phyloP scores from a whole-genome alignment of 2,113 vertebrate genomes.

The Casuarius casuarius region DNA sequence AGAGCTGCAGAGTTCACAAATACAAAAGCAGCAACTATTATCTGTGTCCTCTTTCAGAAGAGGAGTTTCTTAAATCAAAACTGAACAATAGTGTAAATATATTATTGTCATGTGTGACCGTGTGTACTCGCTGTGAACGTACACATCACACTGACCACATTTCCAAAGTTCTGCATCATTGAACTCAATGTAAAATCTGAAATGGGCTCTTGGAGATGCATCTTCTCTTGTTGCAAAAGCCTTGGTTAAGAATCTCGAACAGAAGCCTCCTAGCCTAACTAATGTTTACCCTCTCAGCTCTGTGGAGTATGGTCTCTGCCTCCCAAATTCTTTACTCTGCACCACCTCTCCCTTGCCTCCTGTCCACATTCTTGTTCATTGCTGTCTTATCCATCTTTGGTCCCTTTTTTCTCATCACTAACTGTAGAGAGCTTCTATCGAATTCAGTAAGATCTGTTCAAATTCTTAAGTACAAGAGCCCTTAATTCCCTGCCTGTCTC shows the following conservation, averaged over 20 bases:
- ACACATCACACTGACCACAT: not conserved
- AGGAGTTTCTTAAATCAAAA: not conserved
- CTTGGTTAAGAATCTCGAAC: not conserved
- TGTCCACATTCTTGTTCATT: not conserved
- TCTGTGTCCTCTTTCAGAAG: not conserved
- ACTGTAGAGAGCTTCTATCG: not conserved
- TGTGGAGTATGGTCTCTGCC: not conserved
- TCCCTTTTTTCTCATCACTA: not conserved
- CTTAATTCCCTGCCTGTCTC: not conserved
- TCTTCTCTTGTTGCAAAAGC: not conserved
- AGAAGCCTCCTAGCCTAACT: not conserved
- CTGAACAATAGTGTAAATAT: not conserved
- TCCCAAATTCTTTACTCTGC: not conserved
- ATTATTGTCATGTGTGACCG: not conserved
- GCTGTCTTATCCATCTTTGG: not conserved
- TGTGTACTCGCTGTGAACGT: not conserved
- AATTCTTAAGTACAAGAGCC: not conserved
- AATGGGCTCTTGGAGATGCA: not conserved
- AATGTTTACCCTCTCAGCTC: not conserved
- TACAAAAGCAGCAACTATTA: not conserved
- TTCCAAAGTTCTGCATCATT: not conserved
- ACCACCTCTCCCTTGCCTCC: not conserved
- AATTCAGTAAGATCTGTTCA: not conserved
- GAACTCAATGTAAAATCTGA: not conserved
- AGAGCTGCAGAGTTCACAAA: conserved; percentile 12